These are phyloP conservation scores for Antrozous pallidus DNA, from an alignment of 2,797 vertebrate genomes.

Conservation along the genomic window DNA sequence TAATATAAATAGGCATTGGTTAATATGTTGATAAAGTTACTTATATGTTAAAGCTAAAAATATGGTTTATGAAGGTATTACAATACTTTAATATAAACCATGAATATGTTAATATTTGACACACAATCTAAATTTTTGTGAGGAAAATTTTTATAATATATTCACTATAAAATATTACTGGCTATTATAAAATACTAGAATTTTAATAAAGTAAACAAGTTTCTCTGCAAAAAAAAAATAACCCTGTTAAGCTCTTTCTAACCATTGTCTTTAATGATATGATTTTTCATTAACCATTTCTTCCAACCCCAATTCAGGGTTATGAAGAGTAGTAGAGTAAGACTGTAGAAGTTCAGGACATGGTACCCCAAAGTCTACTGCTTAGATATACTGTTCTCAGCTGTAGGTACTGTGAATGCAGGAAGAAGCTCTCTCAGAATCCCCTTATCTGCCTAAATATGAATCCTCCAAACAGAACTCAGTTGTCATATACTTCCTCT, in stretches of 20 bases:
- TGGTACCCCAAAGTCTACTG: not conserved
- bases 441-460: not conserved
- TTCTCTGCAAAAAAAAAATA: not conserved
- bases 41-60: not conserved
- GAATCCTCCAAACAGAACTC: not conserved
- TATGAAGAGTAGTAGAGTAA: not conserved
- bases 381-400: not conserved
- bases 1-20: not conserved
- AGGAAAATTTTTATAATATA: not conserved
- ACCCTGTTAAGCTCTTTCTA: not conserved
- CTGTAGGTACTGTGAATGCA: not conserved
- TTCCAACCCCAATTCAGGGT: not conserved
- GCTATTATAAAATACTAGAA: not conserved
- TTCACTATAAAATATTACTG: not conserved
- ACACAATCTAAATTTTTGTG: not conserved
- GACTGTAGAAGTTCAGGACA: not conserved
- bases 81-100: not conserved
- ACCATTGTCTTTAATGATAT: not conserved
- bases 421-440: not conserved
- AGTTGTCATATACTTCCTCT: not conserved
- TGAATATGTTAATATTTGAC: not conserved
- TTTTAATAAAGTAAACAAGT: not conserved
- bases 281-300: not conserved
- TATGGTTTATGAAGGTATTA: not conserved
- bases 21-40: not conserved